Conservation (phyloP, 2,888 invertebrate species). For the Hirtodrosophila trivittata region DNA sequence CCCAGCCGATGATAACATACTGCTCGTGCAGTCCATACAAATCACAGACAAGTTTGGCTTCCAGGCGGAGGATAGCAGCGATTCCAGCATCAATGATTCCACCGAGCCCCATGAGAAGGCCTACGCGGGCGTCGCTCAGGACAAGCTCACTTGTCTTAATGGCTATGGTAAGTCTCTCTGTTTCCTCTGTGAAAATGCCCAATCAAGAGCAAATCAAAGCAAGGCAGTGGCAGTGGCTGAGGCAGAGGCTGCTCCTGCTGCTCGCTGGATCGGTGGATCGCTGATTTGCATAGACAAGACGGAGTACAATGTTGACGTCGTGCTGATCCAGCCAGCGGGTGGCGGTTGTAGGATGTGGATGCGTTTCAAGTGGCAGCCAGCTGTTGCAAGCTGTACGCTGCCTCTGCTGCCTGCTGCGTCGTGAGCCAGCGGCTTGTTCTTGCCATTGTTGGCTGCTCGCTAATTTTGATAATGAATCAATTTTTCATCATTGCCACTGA, state of each 20-base stretch:
- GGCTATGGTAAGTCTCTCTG: conserved; percentile 82
- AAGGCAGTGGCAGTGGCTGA: too few species aligned
- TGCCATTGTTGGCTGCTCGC: conserved; percentile 69
- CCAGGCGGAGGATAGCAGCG: conserved; percentile 86
- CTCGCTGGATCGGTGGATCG: conserved; percentile 2
- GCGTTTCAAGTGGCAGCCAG: conserved; percentile 34
- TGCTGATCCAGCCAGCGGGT: conserved; percentile 58
- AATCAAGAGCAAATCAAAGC: conserved; percentile 72
- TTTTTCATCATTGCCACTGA: conserved; percentile 75
- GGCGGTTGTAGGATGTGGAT: conserved; percentile 28
- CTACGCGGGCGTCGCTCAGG: conserved; percentile 87
- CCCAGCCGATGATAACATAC: conserved; percentile 90
- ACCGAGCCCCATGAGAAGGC: conserved; percentile 88
- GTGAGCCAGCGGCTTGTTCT: conserved; percentile 73
- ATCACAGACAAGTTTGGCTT: conserved; percentile 97
- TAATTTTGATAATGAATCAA: conserved; percentile 80
- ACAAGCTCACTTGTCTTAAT: conserved; percentile 84
- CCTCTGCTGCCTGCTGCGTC: conserved; percentile 41
- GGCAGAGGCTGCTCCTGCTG: not conserved
- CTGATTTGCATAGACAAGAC: conserved; percentile 75
- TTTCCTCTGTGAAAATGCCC: conserved; percentile 70
- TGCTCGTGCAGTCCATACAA: conserved; percentile 95
- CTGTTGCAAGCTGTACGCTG: conserved; percentile 13
- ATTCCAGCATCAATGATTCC: conserved; percentile 76
- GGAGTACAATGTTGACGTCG: conserved; percentile 58